Evolutionary conservation across 1,140 invertebrate genomes (phyloP), one percentile per base, ranked within the genome.

Genomic region (Stegodyphus mimosarum): DNA sequence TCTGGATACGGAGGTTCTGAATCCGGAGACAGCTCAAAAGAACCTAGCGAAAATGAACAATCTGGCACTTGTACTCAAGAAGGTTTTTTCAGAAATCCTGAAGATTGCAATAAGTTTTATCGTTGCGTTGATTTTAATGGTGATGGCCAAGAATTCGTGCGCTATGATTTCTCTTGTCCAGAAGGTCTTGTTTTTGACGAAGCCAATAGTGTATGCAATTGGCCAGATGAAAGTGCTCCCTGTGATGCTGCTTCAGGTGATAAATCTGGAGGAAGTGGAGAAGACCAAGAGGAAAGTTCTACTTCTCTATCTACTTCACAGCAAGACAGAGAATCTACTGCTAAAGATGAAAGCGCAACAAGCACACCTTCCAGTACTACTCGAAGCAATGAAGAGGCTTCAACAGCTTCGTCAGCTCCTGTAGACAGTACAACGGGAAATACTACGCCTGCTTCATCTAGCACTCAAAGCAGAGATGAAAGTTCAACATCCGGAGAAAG

Each of bases 151-250:
- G 66, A 92, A 55, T 93, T 92, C 87, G 92, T 92, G 63, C 90
- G 93, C 6, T 90, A 89, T 80, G 88, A 89, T n/a, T 91, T 90
- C 83, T 87, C 88, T 49, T 91, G 90, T 83, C 89, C 89, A 5
- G 87, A 84, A 48, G 90, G 90, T 7, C 90, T 90, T 1, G 88
- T 90, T 50, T 91, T 90, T 87, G 90, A 91, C 77, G 90, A 91
- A 70, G 71, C 85, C 33, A 74, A 90, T 4, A 88, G 81, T 63
- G 86, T 88, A 4, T 88, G 88, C 49, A 88, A 88, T 64, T 88
- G 88, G 88, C 88, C 88, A 13, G 77, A 94, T 0, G 93, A 94
- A 89, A 93, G 63, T 94, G 94, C 88, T 93, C 94, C 87, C 93
- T 95, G 50, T 92, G 52, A 80, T 17, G 33, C 11, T 13, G 4